Base-by-base conservation (phyloP, 2,113 vertebrate genomes). In the Picathartes gymnocephalus region DNA sequence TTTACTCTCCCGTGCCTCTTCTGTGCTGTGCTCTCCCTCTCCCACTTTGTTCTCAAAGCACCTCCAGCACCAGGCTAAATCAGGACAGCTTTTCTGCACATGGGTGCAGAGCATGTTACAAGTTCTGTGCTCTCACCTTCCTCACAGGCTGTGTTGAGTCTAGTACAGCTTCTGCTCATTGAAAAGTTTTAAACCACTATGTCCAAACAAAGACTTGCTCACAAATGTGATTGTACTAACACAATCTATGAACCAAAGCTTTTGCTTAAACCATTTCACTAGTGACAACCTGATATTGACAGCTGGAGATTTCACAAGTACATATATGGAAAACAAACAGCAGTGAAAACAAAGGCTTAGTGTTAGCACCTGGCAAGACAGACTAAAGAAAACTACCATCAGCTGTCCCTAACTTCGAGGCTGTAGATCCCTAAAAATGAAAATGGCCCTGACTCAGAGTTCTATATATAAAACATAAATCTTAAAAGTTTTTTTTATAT, bases 1-100 rank as follows among this genome's bases (percentile, higher is more conserved):
- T n/a, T 73, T n/a, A 33, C 37, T 40, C 18, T 61, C 51, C 64
- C 54, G 9, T 2, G 3, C 42, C 42, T 77, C 23, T 74, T 62
- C 44, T 58, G n/a, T 35, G n/a, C 23, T 42, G 22, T 30, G 31
- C 31, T 50, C 40, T 71, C 60, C 60, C 42, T 65, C 53, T 64
- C 37, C 14, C 42, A 17, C 30, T 37, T 50, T 9, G 24, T 45
- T 64, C 31, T 16, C 20, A 42, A 20, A 23, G 5, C 57, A 19
- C 25, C 58, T 70, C 31, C 54, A 44, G 37, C 0, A 4, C 42
- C 13, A 1, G 0, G 28, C 3, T 4, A 4, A 1, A 7, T 14
- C 1, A 3, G 51, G 25, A 10, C 37, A 81, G 78, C 79, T 44
- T 13, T 90, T 35, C 82, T 62, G 47, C 64, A 50, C 27, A 13